Percentiles rank a stretch among this genome's conserved stretches.
phyloP scores from a whole-genome alignment of 2,113 vertebrate species.

The Vulpes lagopus region DNA sequence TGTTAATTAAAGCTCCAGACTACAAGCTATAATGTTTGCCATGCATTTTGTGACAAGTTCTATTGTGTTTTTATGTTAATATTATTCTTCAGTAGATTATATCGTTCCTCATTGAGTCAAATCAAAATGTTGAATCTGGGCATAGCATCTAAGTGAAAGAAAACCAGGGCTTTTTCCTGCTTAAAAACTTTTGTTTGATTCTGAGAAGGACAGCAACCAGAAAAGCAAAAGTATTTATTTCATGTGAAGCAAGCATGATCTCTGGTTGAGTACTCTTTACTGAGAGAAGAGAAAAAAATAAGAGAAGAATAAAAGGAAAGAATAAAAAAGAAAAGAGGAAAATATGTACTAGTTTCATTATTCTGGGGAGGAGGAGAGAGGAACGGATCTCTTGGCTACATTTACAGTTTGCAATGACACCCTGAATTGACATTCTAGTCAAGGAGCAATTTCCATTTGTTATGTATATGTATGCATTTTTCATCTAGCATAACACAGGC shows the following conservation, averaged over 20 bases:
- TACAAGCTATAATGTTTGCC: constrained; percentile 66
- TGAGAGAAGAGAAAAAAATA: neutral
- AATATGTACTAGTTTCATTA: neutral
- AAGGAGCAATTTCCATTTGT: constrained; percentile 67
- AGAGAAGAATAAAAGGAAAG: neutral
- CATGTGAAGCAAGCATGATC: constrained; percentile 7
- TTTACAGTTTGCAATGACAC: constrained; percentile 33
- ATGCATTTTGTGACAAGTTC: constrained; percentile 83
- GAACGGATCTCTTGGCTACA: neutral
- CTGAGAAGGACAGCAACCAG: neutral
- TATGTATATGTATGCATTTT: constrained; percentile 59
- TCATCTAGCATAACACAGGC: constrained; percentile 47
- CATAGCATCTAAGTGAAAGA: constrained; percentile 54
- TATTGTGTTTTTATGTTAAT: constrained; percentile 82
- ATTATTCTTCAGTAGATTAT: constrained; percentile 80
- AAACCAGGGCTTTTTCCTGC: constrained; percentile 24
- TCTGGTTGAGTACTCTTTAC: constrained; percentile 33
- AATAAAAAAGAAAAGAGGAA: neutral
- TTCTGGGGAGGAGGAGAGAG: neutral
- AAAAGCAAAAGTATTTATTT: constrained; percentile 28
- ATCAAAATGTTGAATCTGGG: constrained; percentile 73
- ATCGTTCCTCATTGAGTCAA: constrained; percentile 71
- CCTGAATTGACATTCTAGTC: constrained; percentile 60
- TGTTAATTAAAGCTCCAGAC: constrained; percentile 83
- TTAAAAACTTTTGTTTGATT: neutral